A percentile compares a stretch with the other conserved stretches of the same genome.
These are phyloP conservation scores for Rapana venosa DNA, from an alignment of 2,888 invertebrate genomes.

Conservation along the genomic window DNA sequence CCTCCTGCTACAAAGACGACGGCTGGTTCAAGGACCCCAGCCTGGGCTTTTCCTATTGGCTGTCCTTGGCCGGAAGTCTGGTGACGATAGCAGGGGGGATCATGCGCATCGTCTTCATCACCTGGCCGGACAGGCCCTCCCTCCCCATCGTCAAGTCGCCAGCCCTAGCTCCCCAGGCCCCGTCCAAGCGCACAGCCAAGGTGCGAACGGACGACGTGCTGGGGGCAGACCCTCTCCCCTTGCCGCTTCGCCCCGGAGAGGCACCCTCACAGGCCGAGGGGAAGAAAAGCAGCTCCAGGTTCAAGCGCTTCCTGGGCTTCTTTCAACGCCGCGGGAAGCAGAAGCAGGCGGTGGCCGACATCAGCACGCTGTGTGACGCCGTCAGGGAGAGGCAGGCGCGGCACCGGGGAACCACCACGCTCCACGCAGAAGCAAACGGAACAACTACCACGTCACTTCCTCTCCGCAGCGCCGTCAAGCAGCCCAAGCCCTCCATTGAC, in stretches of 20 bases:
- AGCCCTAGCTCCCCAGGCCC: neutral
- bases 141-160: neutral
- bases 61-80: neutral
- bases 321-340: neutral
- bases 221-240: neutral
- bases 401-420: neutral
- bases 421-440: neutral
- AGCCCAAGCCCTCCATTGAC: neutral
- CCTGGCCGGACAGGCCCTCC: conserved; percentile 26
- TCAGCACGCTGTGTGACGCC: conserved; percentile 3
- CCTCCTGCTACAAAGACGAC: conserved; percentile 31
- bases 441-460: neutral
- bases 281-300: neutral
- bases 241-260: neutral
- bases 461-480: neutral
- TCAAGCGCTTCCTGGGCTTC: neutral
- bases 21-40: conserved; percentile 20
- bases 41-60: conserved; percentile 39
- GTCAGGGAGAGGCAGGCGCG: neutral
- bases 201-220: neutral
- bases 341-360: neutral
- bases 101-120: conserved; percentile 33
- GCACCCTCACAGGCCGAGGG: neutral
- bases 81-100: neutral
- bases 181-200: neutral